These are phyloP conservation scores for Asobara japonica DNA, from an alignment of 1,140 invertebrate genomes.

Conservation along the genomic window DNA sequence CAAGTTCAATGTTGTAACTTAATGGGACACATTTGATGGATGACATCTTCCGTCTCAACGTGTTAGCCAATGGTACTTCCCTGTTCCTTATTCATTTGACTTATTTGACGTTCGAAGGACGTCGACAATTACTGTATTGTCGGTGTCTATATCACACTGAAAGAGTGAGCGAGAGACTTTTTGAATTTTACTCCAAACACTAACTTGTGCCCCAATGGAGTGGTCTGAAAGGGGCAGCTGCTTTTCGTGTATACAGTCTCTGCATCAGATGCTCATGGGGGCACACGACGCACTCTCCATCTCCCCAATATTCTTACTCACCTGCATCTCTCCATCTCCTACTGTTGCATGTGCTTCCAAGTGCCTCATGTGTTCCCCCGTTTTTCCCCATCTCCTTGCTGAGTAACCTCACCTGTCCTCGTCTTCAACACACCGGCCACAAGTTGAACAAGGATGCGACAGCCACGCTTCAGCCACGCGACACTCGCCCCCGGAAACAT, in stretches of 20 bases:
- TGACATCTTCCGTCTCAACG: background rate
- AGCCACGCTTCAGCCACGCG: slow-evolving; percentile 42
- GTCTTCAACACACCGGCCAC: slow-evolving; percentile 19
- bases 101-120: slow-evolving; percentile 35
- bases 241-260: slow-evolving; percentile 7
- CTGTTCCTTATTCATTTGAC: too few relatives aligned
- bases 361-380: slow-evolving; percentile 15
- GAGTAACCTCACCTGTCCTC: slow-evolving; percentile 32
- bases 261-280: slow-evolving; percentile 34
- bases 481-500: slow-evolving; percentile 19
- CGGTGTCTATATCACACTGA: slow-evolving; percentile 21
- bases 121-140: slow-evolving; percentile 41
- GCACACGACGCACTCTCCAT: slow-evolving; percentile 26
- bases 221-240: slow-evolving; percentile 37
- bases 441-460: slow-evolving; percentile 28
- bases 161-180: slow-evolving; percentile 14
- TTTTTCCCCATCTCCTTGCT: background rate
- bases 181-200: slow-evolving; percentile 33
- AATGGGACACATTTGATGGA: slow-evolving; percentile 9
- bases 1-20: too few relatives aligned
- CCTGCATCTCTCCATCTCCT: slow-evolving; percentile 2
- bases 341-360: background rate
- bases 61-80: background rate
- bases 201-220: slow-evolving; percentile 16
- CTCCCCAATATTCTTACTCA: slow-evolving; percentile 9